Base-by-base conservation (phyloP, 1,140 invertebrate species). In the Oreohelix idahoensis region DNA sequence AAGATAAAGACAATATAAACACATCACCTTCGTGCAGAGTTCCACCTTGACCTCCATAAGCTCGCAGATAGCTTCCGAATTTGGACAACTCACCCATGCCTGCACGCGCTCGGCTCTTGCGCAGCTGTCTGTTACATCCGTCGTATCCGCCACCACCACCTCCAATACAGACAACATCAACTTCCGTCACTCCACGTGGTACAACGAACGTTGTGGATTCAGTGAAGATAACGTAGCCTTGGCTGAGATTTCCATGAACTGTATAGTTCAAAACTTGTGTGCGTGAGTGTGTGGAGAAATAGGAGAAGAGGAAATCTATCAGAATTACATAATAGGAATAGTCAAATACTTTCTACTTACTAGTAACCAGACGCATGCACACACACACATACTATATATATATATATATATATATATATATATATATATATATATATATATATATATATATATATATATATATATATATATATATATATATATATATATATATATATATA, bases 81-180 rank as follows among this genome's bases (percentile, higher is more conserved):
- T n/a, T 58, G 45, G 70, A 82, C 0, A 42, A 5, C 36, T 71
- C 80, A 1, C 80, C 80, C 42, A 39, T 70, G 1, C 80, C 80
- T 5, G 80, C 80, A 0, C 49, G 70, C 4, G 20, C n/a, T 32
- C 51, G 38, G 42, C 35, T 26, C 36, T 75, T 29, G 26, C n/a
- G 45, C 8, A 66, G n/a, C n/a, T 66, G 29, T 39, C 58, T 70
- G 45, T 83, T 45, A 58, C 76, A 78, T 11, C 58, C 38, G 45
- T 85, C 80, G 51, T 73, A 79, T 0, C 84, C 84, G 1, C 84
- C 84, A 11, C 84, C 84, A 26, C 84, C 84, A 17, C 82, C 84
- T 1, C 84, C 84, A 26, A 86, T 86, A 79, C 78, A 81, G 26
- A 86, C 71, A 20, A 86, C 84, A 42, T 86, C 77, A 2, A 86